Evolutionary conservation across 2,113 vertebrate genomes (phyloP).

Genomic region (Oriolus oriolus): DNA sequence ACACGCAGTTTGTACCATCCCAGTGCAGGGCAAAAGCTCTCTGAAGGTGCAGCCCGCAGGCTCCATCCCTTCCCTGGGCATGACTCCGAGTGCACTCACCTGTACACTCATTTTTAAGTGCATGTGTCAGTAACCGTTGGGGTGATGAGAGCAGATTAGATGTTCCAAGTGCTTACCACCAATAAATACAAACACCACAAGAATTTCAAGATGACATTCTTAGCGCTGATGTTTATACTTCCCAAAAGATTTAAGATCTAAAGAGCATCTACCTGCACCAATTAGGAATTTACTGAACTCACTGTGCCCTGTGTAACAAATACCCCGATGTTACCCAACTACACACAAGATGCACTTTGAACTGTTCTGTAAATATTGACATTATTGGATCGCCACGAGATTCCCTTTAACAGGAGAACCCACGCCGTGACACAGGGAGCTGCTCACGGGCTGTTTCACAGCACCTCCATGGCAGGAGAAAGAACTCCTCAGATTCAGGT

Average conservation of each 20-base stretch:
- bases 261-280: neutral
- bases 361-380: neutral
- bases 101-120: neutral
- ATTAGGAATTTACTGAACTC: fast-evolving
- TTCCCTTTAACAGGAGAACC: neutral
- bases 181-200: neutral
- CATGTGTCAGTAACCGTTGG: neutral
- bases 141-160: neutral
- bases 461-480: neutral
- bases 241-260: neutral
- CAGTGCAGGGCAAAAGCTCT: neutral
- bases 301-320: neutral
- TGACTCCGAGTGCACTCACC: neutral
- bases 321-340: neutral
- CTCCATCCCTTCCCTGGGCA: neutral
- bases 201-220: constrained; percentile 16
- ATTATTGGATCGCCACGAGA: neutral
- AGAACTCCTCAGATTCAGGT: neutral
- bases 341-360: neutral
- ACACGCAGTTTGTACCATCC: fast-evolving
- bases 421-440: neutral
- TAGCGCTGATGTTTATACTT: neutral
- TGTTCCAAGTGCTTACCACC: neutral
- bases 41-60: neutral
- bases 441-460: neutral